Evolutionary conservation across 2,113 vertebrate genomes (phyloP).

Genomic region (Spea bombifrons): DNA sequence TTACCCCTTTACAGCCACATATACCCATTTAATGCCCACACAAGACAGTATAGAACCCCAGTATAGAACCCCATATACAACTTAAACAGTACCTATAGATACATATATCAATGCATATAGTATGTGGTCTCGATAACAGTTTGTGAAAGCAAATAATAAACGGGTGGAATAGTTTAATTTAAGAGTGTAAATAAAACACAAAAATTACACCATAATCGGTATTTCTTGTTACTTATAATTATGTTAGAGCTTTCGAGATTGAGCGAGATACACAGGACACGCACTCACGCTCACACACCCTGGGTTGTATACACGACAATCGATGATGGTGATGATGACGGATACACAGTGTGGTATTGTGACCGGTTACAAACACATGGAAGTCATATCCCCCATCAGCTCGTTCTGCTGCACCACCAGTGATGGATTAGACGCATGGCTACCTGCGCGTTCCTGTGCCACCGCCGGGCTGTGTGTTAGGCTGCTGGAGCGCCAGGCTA

Average conservation of each 20-base stretch:
- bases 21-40: too few relatives aligned
- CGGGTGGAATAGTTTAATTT: too few relatives aligned
- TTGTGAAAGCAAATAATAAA: too few relatives aligned
- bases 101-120: too few relatives aligned
- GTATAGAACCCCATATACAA: too few relatives aligned
- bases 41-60: too few relatives aligned
- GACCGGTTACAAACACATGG: background rate
- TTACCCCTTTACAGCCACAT: too few relatives aligned
- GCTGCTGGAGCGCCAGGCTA: conserved; percentile 71
- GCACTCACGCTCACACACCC: background rate
- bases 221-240: too few relatives aligned
- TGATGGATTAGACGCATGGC: conserved; percentile 51
- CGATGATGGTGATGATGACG: background rate
- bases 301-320: background rate
- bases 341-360: background rate
- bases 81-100: too few relatives aligned
- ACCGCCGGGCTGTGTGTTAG: conserved; percentile 71
- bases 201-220: too few relatives aligned
- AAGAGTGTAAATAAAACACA: too few relatives aligned
- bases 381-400: background rate
- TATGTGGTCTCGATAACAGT: too few relatives aligned
- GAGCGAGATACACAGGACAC: conserved; percentile 5
- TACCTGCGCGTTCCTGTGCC: conserved; percentile 76
- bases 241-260: background rate
- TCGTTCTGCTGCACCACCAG: background rate